Evolutionary conservation across 1,140 invertebrate species (phyloP).

Genomic region (Gryon sp.): DNA sequence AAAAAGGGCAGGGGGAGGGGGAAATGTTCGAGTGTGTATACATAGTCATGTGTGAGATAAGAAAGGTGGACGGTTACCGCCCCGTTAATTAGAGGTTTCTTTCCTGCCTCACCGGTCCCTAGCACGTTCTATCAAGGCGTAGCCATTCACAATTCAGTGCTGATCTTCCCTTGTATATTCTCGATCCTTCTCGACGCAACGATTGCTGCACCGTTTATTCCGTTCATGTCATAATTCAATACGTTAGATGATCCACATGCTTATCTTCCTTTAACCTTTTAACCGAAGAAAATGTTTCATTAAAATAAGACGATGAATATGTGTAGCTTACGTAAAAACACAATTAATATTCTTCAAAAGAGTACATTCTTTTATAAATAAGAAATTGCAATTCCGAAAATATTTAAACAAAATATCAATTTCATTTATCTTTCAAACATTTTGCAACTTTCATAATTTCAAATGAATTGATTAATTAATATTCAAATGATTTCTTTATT

Average conservation of each 20-base stretch:
- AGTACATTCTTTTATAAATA: no score
- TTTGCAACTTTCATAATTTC: no score
- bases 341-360: no score
- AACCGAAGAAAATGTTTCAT: no score
- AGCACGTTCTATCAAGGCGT: constrained; percentile 67
- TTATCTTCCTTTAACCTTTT: background rate
- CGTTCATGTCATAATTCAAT: constrained; percentile 44
- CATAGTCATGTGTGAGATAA: constrained; percentile 62
- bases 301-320: no score
- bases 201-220: constrained; percentile 41
- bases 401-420: no score
- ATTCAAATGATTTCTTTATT: no score
- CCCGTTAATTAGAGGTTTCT: constrained; percentile 77
- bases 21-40: constrained; percentile 55
- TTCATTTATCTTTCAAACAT: no score
- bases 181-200: constrained; percentile 55
- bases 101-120: constrained; percentile 64
- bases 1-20: constrained; percentile 14
- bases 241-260: background rate
- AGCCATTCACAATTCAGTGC: constrained; percentile 73
- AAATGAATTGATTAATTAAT: no score
- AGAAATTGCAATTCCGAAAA: no score
- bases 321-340: no score
- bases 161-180: constrained; percentile 60
- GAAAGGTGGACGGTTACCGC: constrained; percentile 72